Base-by-base conservation (phyloP, 2,888 invertebrate species). In the Tiphia femorata region DNA sequence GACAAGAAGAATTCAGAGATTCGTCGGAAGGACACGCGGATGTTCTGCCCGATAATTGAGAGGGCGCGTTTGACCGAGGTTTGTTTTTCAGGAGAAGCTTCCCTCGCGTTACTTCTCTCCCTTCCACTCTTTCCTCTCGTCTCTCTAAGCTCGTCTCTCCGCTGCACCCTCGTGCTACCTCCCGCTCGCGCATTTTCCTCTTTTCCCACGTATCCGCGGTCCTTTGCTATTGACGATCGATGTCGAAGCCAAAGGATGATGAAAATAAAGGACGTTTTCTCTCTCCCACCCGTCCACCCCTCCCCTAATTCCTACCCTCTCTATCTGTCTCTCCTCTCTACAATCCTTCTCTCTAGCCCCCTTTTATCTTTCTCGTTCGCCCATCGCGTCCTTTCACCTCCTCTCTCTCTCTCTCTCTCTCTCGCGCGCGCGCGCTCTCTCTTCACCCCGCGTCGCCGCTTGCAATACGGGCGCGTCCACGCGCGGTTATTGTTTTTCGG, bases 21-120 rank as follows among this genome's bases (percentile, higher is more conserved):
- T n/a, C n/a, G n/a, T n/a, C n/a, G n/a, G n/a, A n/a, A n/a, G n/a
- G n/a, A n/a, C n/a, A 33, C 12, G 33, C 33, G 43, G 42, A 55
- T 44, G 56, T 56, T 51, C 35, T 14, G 33, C 49, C 27, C 38
- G 25, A 55, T 59, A 59, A 59, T 59, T 56, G 56, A 59, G 56
- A 51, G 42, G 38, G 33, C n/a, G n/a, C 56, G 59, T 59, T 40
- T 27, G 33, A 6, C 29, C 19, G 21, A n/a, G 44, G 44, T 38
- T 50, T 58, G 54, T 38, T 55, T 58, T 50, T 55, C 55, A 50
- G 49, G 23, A 55, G 55, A 55, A 55, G 19, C 23, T 33, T 33
- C 17, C 38, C 12, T 29, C 46, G 49, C 44, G 35, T 54, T 54
- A 41, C 42, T 51, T 38, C 17, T 12, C 33, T 2, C 7, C 29